phyloP scores from a whole-genome alignment of 92 coral and sea anemone species.

The Meandrina meandrites region DNA sequence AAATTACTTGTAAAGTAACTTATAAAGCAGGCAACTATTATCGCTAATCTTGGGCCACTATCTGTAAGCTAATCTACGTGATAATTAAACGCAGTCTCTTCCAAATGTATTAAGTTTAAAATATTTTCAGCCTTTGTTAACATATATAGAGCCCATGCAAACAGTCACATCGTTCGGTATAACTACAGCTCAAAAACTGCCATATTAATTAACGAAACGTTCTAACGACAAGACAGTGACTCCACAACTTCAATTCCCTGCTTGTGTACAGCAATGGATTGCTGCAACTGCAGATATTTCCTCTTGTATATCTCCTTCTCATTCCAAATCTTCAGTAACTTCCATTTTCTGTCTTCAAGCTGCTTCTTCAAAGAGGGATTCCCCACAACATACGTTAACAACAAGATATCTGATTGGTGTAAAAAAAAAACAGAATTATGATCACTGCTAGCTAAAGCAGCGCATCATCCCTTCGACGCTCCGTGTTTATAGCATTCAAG shows the following conservation, averaged over 20 bases:
- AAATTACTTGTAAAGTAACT: too few species aligned
- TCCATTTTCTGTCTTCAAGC: conserved; percentile 39
- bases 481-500: too few species aligned
- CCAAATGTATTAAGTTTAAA: too few species aligned
- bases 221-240: not conserved
- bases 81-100: too few species aligned
- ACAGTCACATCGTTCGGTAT: not conserved
- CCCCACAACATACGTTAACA: conserved; percentile 45
- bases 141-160: too few species aligned
- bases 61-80: too few species aligned
- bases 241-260: not conserved
- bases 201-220: not conserved
- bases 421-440: too few species aligned
- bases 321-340: conserved; percentile 8
- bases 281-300: conserved; percentile 6
- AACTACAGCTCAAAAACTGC: not conserved
- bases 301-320: conserved; percentile 30
- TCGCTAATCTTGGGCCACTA: too few species aligned
- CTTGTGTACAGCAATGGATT: not conserved
- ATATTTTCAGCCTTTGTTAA: too few species aligned
- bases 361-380: conserved; percentile 40
- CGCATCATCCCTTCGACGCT: too few species aligned
- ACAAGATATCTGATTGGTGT: too few species aligned
- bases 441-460: conserved; percentile 40
- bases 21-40: too few species aligned